Evolutionary conservation across 2,888 invertebrate genomes (phyloP), one percentile per base, ranked within the genome.

Genomic region (Sinopyrophorus schimmeli): DNA sequence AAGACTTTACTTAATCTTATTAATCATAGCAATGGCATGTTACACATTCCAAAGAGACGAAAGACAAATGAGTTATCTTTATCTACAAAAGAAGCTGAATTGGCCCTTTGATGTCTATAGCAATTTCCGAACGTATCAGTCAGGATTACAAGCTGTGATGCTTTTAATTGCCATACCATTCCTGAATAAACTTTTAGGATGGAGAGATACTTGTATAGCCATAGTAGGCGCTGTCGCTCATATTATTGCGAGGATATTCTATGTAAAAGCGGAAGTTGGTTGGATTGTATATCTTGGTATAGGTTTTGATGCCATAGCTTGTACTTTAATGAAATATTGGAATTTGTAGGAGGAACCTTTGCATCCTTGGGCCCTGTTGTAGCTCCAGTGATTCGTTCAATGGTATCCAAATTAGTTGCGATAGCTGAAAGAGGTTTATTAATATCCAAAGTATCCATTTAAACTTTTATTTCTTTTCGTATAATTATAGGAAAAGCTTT

Each of bases 1-100:
- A 5, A 77, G 87, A 54, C 64, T 79, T 18, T 86, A 83, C 56
- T 69, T 91, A 2, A 79, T 84, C 71, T 74, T 89, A 21, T 70
- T 90, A n/a, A 77, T 91, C 6, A 61, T 84, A 5, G 80, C 85
- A 10, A 89, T 90, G 88, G 83, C 81, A 0, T 75, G 89, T 35
- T 91, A 90, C 61, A 87, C 89, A 34, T 90, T 89, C 66, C 89
- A 90, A 70, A 79, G 90, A 66, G 92, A 92, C 66, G 92, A 92
- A 65, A 83, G 82, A 54, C 82, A 81, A 11, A 84, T 88, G 65
- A 78, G 86, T 63, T 89, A 83, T 59, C 69, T 92, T 34, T 92
- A 89, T 65, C 84, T 89, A 0, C 80, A 81, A 38, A 74, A 81
- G 20, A 83, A 84, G 21, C 86, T 91, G 62, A 69, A 81, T 43